Evolutionary conservation across 2,797 vertebrate species (phyloP), one percentile per base, ranked within the genome.

Genomic region (Galago senegalensis): DNA sequence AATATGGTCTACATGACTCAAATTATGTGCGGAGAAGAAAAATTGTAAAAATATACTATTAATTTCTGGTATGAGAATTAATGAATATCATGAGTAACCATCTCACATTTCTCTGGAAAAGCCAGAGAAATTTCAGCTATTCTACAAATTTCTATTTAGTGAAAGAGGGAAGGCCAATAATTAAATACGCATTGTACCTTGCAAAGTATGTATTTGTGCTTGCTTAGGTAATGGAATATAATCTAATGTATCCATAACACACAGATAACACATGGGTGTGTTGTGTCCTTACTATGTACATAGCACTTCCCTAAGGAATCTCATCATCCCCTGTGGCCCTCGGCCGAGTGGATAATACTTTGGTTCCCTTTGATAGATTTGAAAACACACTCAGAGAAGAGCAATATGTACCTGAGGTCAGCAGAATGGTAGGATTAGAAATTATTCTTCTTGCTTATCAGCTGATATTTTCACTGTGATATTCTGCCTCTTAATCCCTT

Each of bases 121-220:
- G 7, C 4, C 17, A 67, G 46, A 90, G n/a, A 94, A 86, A 95
- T 60, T 89, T 93, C 56, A 40, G 69, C 31, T 83, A 20, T 61
- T 75, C 81, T 80, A 9, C 18, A 89, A 3, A 76, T 14, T 40
- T 93, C 29, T 53, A 21, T 60, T 83, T 12, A 84, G 5, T 58
- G 25, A 85, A 76, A 91, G 16, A 69, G 23, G 40, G 18, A 91
- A 79, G 82, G 29, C 49, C 31, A 58, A 77, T 75, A 85, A 94
- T 70, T 85, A 83, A 91, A 93, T 60, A 14, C 3, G 69, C 8
- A 14, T 72, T 53, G 27, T 14, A 12, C 40, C 69, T 95, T 27
- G 3, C 91, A 43, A 91, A 79, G 56, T 84, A n/a, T 8, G 21
- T 40, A 31, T 89, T 81, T 89, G 25, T 95, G 16, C 27, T 67